Conservation (phyloP, 2,797 vertebrate genomes). For the Halcyon leucocephala region DNA sequence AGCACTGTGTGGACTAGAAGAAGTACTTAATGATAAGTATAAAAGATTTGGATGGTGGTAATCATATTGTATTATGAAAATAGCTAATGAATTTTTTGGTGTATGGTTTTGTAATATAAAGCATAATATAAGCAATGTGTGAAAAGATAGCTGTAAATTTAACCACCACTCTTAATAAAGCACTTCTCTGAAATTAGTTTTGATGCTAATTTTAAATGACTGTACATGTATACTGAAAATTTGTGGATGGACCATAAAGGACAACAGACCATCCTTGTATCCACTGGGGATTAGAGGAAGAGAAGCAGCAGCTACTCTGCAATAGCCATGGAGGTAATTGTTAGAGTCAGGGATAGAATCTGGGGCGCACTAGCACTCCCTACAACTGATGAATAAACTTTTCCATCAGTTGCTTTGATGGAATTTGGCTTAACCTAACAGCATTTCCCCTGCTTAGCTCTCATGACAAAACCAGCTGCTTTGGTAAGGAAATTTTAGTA, state of each 20-base stretch:
- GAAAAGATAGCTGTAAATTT: not conserved
- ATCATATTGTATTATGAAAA: not conserved
- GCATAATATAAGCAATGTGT: not conserved
- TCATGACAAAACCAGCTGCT: not conserved
- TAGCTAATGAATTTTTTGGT: not conserved
- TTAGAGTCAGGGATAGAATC: not conserved
- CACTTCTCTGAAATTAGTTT: not conserved
- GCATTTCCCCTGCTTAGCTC: not conserved
- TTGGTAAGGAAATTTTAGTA: not conserved
- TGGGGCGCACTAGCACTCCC: not conserved
- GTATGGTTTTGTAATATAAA: not conserved
- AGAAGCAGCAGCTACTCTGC: not conserved
- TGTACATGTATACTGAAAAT: rapidly evolving
- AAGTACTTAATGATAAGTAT: not conserved
- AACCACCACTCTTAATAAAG: not conserved
- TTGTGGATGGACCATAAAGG: not conserved
- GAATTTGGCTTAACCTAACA: not conserved
- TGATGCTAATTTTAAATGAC: not conserved
- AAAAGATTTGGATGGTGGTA: not conserved
- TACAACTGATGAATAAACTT: not conserved
- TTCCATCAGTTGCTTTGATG: not conserved
- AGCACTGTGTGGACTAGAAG: not conserved
- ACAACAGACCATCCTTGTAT: not conserved
- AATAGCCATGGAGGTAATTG: not conserved
- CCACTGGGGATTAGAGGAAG: not conserved